A percentile compares a stretch with the other conserved stretches of the same genome.
These are phyloP conservation scores for Chrosomus eos DNA, from an alignment of 2,797 vertebrate species.

Conservation along the genomic window DNA sequence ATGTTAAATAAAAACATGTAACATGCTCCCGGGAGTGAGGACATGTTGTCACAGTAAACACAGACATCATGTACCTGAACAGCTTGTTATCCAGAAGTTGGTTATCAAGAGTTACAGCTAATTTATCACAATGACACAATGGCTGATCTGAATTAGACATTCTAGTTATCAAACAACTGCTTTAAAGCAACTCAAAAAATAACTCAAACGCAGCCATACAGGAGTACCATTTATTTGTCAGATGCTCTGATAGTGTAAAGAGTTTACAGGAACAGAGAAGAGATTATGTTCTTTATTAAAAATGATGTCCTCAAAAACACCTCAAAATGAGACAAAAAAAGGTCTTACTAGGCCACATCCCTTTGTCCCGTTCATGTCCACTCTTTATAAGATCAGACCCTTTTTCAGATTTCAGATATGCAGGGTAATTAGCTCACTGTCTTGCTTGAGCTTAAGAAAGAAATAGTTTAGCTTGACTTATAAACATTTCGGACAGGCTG, in stretches of 20 bases:
- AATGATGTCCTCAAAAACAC: not conserved
- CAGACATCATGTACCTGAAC: conserved; percentile 37
- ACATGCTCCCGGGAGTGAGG: conserved; percentile 1
- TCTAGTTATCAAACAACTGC: not conserved
- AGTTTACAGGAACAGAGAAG: not conserved
- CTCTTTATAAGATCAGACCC: conserved; percentile 47
- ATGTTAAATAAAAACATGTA: conserved; percentile 6
- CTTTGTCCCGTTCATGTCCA: conserved; percentile 16
- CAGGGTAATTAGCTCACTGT: conserved; percentile 37
- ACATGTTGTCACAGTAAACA: conserved; percentile 40
- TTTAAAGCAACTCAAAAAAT: conserved; percentile 10
- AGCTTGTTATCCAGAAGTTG: conserved; percentile 34
- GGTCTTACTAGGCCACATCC: not conserved
- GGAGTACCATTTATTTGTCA: not conserved
- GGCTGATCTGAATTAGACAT: conserved; percentile 44
- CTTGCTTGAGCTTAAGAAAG: not conserved
- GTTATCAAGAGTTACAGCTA: conserved; percentile 47
- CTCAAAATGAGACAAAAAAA: not conserved
- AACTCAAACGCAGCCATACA: not conserved
- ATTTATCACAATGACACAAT: conserved; percentile 46
- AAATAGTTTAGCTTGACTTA: conserved; percentile 49
- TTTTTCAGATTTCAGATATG: conserved; percentile 60
- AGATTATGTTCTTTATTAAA: not conserved
- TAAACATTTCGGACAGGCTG: conserved; percentile 32
- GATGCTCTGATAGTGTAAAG: not conserved